Evolutionary conservation across 2,797 vertebrate genomes (phyloP), one percentile per base, ranked within the genome.

Genomic region (Trachops cirrhosus): DNA sequence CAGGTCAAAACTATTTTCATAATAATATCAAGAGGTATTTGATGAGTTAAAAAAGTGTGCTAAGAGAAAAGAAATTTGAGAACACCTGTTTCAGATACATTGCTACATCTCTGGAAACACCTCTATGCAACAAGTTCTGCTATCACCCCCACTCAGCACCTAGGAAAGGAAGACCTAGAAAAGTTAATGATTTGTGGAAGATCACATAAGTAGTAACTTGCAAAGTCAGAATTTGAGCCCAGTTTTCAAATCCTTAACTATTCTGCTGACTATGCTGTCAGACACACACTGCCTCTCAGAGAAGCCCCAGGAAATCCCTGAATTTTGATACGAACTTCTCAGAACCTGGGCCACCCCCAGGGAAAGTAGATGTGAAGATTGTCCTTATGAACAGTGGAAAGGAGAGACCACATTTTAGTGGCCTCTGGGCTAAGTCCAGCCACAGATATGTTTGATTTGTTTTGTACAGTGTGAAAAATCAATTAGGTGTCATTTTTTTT

Each of bases 311-410:
- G n/a, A 70, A 50, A 59, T 24, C 2, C 26, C 75, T 77, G 18
- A 11, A 41, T 95, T 62, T 82, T 41, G 29, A 54, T 9, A n/a
- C 9, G 37, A 37, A 24, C 50, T 78, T 97, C 73, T 73, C 12
- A 73, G n/a, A 90, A 39, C 5, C 32, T 19, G 19, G 78, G 46
- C 16, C 41, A 54, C 15, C 11, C 19, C 5, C 29, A 67, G 44
- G 34, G 9, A 87, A 48, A 37, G 9, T 34, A 48, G 57, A 16
- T 77, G 39, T 6, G 50, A 62, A 91, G 52, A 34, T 14, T 48
- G 3, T 92, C 16, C 29, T 24, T 34, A 6, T 26, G 37, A 74
- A 50, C 21, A 67, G 2, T 26, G 5, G 57, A 46, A 62, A 67
- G 83, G 21, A 54, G 50, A 93, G 37, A 46, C 62, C 59, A 71